Percentiles rank a stretch among this genome's conserved stretches.
Conservation (phyloP, 2,888 invertebrate species). For the Neoitamus cyanurus region DNA sequence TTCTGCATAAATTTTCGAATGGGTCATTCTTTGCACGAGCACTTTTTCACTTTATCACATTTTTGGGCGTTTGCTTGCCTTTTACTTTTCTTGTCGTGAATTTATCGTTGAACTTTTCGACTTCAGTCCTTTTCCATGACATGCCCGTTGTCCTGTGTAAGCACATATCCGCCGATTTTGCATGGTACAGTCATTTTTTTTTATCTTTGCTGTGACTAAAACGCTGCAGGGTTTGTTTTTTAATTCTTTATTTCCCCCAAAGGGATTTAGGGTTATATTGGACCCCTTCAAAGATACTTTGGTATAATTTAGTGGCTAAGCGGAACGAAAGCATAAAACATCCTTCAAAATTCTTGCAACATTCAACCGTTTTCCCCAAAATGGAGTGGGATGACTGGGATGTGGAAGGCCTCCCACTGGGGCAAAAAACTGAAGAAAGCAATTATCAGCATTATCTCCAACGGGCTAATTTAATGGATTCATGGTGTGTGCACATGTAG, state of each 20-base stretch:
- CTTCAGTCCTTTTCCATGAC: background rate
- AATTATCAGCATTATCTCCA: constrained; percentile 8
- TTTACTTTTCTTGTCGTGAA: background rate
- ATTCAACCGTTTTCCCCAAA: background rate
- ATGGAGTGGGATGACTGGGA: background rate
- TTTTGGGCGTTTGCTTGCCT: background rate
- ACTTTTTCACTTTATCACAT: constrained; percentile 35
- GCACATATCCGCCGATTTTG: background rate
- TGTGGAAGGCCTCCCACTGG: background rate
- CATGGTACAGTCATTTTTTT: background rate
- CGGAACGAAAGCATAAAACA: background rate
- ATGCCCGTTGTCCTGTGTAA: background rate
- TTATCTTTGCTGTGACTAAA: background rate
- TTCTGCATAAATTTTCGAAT: background rate
- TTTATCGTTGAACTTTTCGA: background rate
- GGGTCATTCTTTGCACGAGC: constrained; percentile 21
- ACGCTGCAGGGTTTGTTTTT: background rate
- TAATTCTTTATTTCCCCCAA: background rate
- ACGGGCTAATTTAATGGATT: constrained; percentile 22
- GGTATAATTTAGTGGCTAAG: background rate
- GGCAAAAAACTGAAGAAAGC: constrained; percentile 19
- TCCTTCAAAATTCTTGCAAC: background rate
- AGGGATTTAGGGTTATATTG: background rate
- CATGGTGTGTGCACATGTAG: constrained; percentile 21
- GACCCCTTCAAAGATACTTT: background rate